Percentiles rank a stretch among this genome's conserved stretches.
These are phyloP conservation scores for Stratiolaelaps scimitus DNA, from an alignment of 1,140 invertebrate genomes.

Conservation along the genomic window DNA sequence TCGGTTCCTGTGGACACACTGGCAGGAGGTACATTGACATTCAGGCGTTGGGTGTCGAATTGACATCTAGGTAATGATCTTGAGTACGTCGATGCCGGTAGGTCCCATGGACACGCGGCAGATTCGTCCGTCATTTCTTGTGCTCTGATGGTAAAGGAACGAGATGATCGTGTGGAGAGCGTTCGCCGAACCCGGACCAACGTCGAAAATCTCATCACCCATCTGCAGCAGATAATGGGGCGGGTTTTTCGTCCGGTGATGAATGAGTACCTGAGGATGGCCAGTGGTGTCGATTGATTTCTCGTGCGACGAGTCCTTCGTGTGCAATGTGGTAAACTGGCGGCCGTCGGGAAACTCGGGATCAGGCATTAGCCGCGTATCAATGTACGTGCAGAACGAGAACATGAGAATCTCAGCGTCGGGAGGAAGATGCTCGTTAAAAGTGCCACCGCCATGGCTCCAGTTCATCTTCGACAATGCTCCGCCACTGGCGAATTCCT, in stretches of 20 bases:
- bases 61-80: neutral
- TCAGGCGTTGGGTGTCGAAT: no score
- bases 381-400: conserved; percentile 62
- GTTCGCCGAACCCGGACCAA: conserved; percentile 64
- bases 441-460: conserved; percentile 58
- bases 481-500: conserved; percentile 58
- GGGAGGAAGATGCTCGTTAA: conserved; percentile 63
- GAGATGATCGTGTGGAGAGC: conserved; percentile 63
- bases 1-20: no score
- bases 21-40: no score
- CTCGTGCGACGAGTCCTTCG: conserved; percentile 49
- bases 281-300: conserved; percentile 39
- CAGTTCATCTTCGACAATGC: conserved; percentile 68
- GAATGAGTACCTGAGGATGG: conserved; percentile 35
- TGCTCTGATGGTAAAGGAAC: conserved; percentile 61
- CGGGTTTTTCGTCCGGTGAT: conserved; percentile 49
- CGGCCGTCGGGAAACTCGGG: conserved; percentile 59
- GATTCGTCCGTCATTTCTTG: conserved; percentile 51
- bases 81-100: conserved; percentile 2
- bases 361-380: conserved; percentile 60
- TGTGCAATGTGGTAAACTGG: conserved; percentile 56
- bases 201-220: conserved; percentile 50
- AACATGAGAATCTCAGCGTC: conserved; percentile 63
- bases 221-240: conserved; percentile 58
- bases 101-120: neutral